phyloP scores from a whole-genome alignment of 2,113 vertebrate species.

The Serilophus lunatus region DNA sequence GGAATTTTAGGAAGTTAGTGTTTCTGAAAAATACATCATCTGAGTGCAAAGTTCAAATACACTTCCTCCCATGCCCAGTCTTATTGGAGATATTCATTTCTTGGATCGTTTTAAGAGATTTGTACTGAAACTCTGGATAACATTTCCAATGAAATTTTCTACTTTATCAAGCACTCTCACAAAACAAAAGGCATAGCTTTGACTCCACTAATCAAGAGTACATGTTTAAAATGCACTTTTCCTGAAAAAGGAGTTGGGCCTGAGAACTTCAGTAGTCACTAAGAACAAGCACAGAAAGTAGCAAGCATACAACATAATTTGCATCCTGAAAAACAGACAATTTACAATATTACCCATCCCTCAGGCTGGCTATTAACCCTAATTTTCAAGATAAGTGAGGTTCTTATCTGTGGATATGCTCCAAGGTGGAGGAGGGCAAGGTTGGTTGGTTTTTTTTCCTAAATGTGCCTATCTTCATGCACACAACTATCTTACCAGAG shows the following conservation, averaged over 20 bases:
- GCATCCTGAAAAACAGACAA: background rate
- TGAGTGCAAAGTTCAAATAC: background rate
- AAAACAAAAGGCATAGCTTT: background rate
- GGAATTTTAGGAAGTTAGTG: background rate
- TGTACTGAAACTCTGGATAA: background rate
- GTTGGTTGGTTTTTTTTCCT: background rate
- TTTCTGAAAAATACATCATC: background rate
- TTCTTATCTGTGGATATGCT: background rate
- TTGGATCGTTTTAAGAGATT: background rate
- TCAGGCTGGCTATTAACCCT: background rate
- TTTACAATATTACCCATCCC: background rate
- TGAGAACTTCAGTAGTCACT: background rate
- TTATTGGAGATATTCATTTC: background rate
- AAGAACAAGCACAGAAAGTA: background rate
- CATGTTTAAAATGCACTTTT: background rate
- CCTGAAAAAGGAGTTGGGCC: background rate
- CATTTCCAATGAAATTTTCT: background rate
- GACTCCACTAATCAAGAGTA: background rate
- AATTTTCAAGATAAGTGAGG: background rate
- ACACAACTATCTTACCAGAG: background rate
- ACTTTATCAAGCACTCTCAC: background rate
- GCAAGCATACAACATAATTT: fast-evolving
- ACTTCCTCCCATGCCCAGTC: background rate
- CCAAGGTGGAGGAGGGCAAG: background rate
- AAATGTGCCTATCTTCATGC: background rate